Evolutionary conservation across 2,113 vertebrate species (phyloP), one percentile per base, ranked within the genome.

Genomic region (Nothobranchius kuhntae): DNA sequence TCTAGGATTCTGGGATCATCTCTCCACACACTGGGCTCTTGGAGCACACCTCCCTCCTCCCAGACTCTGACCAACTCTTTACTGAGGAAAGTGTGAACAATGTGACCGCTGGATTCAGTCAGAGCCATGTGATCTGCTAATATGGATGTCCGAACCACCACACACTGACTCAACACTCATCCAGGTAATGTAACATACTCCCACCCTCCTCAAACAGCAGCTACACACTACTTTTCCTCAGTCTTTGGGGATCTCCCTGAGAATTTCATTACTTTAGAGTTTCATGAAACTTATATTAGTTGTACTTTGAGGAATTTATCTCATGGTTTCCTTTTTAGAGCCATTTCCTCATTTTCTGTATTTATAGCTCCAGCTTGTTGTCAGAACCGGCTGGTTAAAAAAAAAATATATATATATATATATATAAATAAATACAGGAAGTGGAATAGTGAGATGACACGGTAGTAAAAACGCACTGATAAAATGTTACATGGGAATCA

Each of bases 141-240:
- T 75, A 92, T 93, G 91, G 91, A 91, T 83, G 61, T 75, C 75
- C 84, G 79, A 80, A 74, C 75, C 77, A 51, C 55, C 72, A 75
- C 48, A 67, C 84, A 78, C 68, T 92, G 89, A 92, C 85, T 64
- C 85, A 62, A 67, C 65, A 48, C 65, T 77, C 68, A 71, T 76
- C 73, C 69, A 90, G 92, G 92, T 92, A 87, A 67, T 26, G 44
- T 9, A 11, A 11, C 55, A 30, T 4, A 30, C 30, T 30, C 30
- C 30, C 30, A 30, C 30, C 30, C 30, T 30, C 30, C 30, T 3
- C 30, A 30, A 30, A 30, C 30, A 30, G 30, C 30, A 30, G 30
- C 30, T 30, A 21, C 21, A 21, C 21, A 21, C 30, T 30, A 30
- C 30, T 30, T 30, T 30, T 30, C 30, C 30, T 30, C 30, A 30